Conservation (phyloP, 2,113 vertebrate genomes). For the Fregetta grallaria region DNA sequence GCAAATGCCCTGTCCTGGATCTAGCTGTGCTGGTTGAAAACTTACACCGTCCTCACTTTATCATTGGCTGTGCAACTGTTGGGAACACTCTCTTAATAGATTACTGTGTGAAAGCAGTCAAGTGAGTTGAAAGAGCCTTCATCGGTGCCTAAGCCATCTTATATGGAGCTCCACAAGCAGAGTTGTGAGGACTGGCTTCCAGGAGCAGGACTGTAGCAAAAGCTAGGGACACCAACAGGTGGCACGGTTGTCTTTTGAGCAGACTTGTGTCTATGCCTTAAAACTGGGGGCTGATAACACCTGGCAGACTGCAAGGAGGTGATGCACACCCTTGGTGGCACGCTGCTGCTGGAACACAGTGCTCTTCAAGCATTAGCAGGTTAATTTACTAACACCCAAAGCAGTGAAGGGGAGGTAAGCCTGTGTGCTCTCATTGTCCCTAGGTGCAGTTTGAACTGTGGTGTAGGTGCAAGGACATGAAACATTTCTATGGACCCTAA, state of each 20-base stretch:
- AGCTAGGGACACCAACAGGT: background rate
- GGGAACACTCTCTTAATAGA: background rate
- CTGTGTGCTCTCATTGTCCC: background rate
- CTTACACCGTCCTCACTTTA: background rate
- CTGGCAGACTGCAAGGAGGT: background rate
- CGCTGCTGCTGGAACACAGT: background rate
- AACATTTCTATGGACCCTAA: background rate
- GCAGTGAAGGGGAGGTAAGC: background rate
- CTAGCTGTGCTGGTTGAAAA: background rate
- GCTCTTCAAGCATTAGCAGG: background rate
- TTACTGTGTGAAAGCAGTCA: background rate
- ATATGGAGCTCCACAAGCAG: background rate
- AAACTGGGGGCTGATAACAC: background rate
- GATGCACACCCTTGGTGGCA: background rate
- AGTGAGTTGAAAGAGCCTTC: background rate
- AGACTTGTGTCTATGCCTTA: background rate
- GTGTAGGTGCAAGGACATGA: background rate
- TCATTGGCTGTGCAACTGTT: background rate
- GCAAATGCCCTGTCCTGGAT: background rate
- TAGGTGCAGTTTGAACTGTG: background rate
- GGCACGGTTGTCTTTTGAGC: background rate
- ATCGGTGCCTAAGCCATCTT: background rate
- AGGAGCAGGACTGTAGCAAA: background rate
- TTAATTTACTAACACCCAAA: background rate
- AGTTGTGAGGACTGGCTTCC: background rate